Percentiles rank a stretch among this genome's conserved stretches.
These are phyloP conservation scores for Planiliza haematocheilus DNA, from an alignment of 2,113 vertebrate species.

Conservation along the genomic window DNA sequence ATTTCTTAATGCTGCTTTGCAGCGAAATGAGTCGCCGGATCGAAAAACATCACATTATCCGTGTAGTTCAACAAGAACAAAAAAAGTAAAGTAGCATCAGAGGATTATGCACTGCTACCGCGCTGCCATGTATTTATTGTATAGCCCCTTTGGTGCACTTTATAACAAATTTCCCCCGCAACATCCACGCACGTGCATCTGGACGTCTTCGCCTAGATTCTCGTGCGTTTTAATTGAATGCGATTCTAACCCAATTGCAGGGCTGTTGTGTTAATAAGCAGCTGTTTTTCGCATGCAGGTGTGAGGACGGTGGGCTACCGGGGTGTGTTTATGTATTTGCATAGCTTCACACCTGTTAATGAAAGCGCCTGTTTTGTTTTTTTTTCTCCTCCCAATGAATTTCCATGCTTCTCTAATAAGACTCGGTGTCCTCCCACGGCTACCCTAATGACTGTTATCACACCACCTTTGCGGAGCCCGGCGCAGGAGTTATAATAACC, in stretches of 20 bases:
- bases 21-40: too few relatives aligned
- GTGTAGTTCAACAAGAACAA: too few relatives aligned
- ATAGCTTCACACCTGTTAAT: conserved; percentile 81
- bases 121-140: background rate
- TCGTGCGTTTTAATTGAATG: conserved; percentile 55
- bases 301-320: conserved; percentile 60
- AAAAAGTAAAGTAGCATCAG: too few relatives aligned
- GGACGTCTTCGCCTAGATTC: conserved; percentile 36
- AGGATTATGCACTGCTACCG: too few relatives aligned
- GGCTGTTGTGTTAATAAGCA: conserved; percentile 74
- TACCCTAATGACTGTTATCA: conserved; percentile 85
- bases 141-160: background rate
- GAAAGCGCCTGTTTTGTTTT: conserved; percentile 76
- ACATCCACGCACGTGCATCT: conserved; percentile 16
- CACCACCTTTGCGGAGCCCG: conserved; percentile 71
- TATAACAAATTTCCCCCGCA: too few relatives aligned
- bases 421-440: conserved; percentile 77
- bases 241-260: conserved; percentile 63
- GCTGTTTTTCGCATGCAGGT: conserved; percentile 68
- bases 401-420: conserved; percentile 76
- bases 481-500: conserved; percentile 78
- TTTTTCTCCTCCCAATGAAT: conserved; percentile 51
- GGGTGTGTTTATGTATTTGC: conserved; percentile 76
- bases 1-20: background rate
- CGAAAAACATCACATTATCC: too few relatives aligned